Conservation (phyloP, 2,113 vertebrate genomes). For the Ictalurus furcatus region DNA sequence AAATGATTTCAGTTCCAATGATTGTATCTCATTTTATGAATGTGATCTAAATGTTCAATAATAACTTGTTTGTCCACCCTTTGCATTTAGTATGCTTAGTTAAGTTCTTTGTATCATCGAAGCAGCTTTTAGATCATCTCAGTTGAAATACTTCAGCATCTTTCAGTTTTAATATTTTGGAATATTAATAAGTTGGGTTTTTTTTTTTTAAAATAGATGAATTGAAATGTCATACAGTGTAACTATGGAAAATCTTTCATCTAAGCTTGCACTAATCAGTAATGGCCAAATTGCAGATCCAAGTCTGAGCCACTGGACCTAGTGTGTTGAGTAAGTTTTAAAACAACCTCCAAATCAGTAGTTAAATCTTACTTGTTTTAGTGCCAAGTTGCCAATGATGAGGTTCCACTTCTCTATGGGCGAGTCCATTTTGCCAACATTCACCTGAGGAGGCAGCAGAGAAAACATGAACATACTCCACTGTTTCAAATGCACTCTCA, state of each 20-base stretch:
- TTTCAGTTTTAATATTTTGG: neutral
- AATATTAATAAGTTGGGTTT: too few relatives aligned
- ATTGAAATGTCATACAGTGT: neutral
- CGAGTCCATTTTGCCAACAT: conserved; percentile 97
- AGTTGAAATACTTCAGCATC: neutral
- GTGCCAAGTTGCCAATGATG: conserved; percentile 94
- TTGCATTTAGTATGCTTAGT: neutral
- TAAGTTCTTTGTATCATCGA: neutral
- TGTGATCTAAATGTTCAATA: neutral
- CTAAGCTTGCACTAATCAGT: neutral
- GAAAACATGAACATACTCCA: neutral
- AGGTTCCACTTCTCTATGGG: conserved; percentile 98
- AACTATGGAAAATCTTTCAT: neutral
- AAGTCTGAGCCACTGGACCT: neutral
- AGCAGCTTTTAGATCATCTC: neutral
- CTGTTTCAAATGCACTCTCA: neutral
- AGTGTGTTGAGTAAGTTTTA: neutral
- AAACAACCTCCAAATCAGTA: neutral
- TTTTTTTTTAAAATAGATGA: too few relatives aligned
- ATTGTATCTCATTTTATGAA: neutral
- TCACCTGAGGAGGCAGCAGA: conserved; percentile 78
- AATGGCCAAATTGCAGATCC: neutral
- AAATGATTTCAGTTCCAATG: neutral
- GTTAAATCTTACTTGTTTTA: conserved; percentile 84
- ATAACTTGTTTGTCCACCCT: neutral